Evolutionary conservation across 2,797 vertebrate species (phyloP), one percentile per base, ranked within the genome.

Genomic region (Furcifer pardalis): DNA sequence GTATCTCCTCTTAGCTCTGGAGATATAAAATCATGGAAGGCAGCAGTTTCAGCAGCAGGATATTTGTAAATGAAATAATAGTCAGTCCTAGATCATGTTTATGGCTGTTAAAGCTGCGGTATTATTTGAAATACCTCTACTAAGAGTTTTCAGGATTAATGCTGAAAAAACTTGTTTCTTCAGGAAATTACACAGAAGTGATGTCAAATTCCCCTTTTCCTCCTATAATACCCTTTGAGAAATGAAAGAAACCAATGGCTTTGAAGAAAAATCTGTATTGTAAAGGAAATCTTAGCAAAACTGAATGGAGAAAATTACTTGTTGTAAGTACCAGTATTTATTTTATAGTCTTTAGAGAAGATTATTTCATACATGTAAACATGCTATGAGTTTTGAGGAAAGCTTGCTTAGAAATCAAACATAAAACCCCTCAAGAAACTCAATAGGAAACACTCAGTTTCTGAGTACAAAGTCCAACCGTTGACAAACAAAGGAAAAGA

Each of bases 51-150:
- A 63, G 30, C 60, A 85, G 32, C 72, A 87, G 66, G 35, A 66
- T 19, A 87, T 35, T 63, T 90, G 80, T 79, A 87, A 90, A 83
- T n/a, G 2, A 68, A 89, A 78, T 4, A 81, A n/a, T 5, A 80
- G 40, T 52, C 85, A 89, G 21, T 78, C 46, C 72, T 87, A 35
- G 74, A 82, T 56, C 81, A 77, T 86, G 42, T 84, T 80, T 68
- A 71, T 10, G 49, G 72, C 27, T 89, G 3, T 74, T 87, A 87
- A 83, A 21, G 88, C 87, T 52, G 69, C 15, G 30, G 7, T 25
- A 80, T 81, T 2, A 44, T 79, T 62, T 73, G 59, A 44, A 68
- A 62, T 21, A 73, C 46, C 37, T 40, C 52, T 42, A 62, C 9
- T 72, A 32, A 52, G 73, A 46, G 9, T 7, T 83, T 83, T 66